Conservation (phyloP, 2,797 vertebrate species). For the Malurus leucopterus region DNA sequence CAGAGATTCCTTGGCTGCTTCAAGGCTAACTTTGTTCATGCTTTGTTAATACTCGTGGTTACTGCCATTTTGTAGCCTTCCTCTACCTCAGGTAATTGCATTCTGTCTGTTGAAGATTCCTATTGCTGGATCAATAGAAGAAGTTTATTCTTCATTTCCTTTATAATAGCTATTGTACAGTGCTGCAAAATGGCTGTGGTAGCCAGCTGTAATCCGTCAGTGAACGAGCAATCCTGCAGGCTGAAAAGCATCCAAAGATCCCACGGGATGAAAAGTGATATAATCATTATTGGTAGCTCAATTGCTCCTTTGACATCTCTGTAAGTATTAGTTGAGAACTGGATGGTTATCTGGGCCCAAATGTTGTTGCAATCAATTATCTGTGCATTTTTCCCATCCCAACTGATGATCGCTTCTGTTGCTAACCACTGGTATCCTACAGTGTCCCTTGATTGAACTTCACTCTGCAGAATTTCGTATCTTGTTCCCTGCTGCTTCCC, state of each 20-base stretch:
- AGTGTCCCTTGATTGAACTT: background rate
- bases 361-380: conserved; percentile 18
- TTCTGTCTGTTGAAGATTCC: conserved; percentile 3
- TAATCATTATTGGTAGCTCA: conserved; percentile 1
- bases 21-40: background rate
- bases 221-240: background rate
- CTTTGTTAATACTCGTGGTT: background rate
- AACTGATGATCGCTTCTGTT: background rate
- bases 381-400: background rate
- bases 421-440: background rate
- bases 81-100: background rate
- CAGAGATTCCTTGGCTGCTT: background rate
- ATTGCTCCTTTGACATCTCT: conserved; percentile 33
- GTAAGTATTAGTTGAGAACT: conserved; percentile 12
- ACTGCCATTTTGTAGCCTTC: background rate
- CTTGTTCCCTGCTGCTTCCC: background rate
- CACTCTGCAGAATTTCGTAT: background rate
- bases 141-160: conserved; percentile 51
- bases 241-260: conserved; percentile 16
- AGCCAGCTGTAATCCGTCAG: background rate
- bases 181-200: background rate
- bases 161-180: background rate
- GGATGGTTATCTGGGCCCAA: conserved; percentile 10
- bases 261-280: conserved; percentile 5
- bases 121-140: conserved; percentile 34